Evolutionary conservation across 1,140 invertebrate genomes (phyloP).

Genomic region (Cyclina sinensis): DNA sequence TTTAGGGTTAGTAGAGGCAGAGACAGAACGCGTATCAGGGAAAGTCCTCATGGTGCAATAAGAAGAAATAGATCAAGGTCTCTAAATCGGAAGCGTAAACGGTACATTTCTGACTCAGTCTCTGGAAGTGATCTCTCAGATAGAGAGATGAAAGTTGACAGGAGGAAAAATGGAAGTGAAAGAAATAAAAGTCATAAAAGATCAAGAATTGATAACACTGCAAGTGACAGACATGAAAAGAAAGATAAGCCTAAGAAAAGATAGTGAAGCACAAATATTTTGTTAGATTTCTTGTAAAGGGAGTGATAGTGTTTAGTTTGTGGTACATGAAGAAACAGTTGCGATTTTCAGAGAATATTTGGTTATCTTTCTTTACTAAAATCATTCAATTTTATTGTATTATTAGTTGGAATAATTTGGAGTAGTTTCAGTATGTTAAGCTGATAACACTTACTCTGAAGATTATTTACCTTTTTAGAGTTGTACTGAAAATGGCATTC

Average conservation of each 20-base stretch:
- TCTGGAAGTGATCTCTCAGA: background rate
- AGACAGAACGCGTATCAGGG: background rate
- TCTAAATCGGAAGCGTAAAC: background rate
- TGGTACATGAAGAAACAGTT: too few relatives aligned
- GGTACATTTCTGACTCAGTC: background rate
- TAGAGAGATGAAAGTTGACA: background rate
- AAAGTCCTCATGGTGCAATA: background rate
- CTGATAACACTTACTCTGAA: too few relatives aligned
- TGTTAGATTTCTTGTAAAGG: too few relatives aligned
- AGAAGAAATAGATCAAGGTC: background rate
- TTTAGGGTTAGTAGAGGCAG: background rate
- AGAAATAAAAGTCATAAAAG: background rate
- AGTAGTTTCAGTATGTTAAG: too few relatives aligned
- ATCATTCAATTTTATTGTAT: too few relatives aligned
- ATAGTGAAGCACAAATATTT: too few relatives aligned
- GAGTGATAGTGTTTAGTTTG: too few relatives aligned
- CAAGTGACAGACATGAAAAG: background rate
- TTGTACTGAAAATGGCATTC: too few relatives aligned
- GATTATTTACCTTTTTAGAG: too few relatives aligned
- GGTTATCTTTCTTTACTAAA: too few relatives aligned
- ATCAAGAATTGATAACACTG: background rate
- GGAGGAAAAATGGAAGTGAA: background rate
- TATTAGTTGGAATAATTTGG: too few relatives aligned
- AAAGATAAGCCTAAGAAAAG: background rate
- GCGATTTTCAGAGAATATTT: too few relatives aligned